A percentile compares a stretch with the other conserved stretches of the same genome.
These are phyloP conservation scores for Gibbula magus DNA, from an alignment of 2,888 invertebrate species.

Conservation along the genomic window DNA sequence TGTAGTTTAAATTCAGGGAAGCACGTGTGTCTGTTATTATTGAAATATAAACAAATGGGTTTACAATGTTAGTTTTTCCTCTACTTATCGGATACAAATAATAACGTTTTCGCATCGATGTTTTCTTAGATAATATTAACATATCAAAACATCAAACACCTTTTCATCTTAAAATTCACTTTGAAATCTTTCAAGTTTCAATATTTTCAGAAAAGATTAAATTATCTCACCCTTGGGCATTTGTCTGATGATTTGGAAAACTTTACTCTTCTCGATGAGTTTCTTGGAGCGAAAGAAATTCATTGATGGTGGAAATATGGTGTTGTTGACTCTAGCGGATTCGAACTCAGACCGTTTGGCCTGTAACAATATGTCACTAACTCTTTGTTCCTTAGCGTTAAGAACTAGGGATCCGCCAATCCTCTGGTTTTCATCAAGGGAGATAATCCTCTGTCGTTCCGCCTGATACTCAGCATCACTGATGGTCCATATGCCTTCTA, in stretches of 20 bases:
- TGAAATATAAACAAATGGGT: no score
- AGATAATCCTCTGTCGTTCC: slow-evolving; percentile 32
- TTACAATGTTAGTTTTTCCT: no score
- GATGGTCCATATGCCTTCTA: background rate
- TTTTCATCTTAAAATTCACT: no score
- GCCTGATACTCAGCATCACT: background rate
- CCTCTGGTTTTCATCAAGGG: slow-evolving; percentile 40
- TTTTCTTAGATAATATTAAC: no score
- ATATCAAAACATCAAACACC: no score
- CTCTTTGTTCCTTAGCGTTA: slow-evolving; percentile 46
- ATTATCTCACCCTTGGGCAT: slow-evolving; percentile 62
- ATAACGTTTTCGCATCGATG: no score
- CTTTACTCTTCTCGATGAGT: slow-evolving; percentile 50
- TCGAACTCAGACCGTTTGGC: slow-evolving; percentile 36
- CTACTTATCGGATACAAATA: no score
- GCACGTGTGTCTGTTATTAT: no score
- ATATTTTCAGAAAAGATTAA: no score
- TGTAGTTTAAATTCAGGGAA: no score
- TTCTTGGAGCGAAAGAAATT: slow-evolving; percentile 50
- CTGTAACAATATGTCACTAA: slow-evolving; percentile 47
- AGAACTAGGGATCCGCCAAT: slow-evolving; percentile 53
- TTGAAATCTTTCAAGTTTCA: no score
- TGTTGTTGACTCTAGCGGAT: slow-evolving; percentile 30
- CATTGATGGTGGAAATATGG: slow-evolving; percentile 42
- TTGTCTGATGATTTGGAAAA: slow-evolving; percentile 55